Percentiles rank a stretch among this genome's conserved stretches.
Conservation (phyloP, 53 echinoderm and acorn worm species). For the Temnopleurus reevesii region DNA sequence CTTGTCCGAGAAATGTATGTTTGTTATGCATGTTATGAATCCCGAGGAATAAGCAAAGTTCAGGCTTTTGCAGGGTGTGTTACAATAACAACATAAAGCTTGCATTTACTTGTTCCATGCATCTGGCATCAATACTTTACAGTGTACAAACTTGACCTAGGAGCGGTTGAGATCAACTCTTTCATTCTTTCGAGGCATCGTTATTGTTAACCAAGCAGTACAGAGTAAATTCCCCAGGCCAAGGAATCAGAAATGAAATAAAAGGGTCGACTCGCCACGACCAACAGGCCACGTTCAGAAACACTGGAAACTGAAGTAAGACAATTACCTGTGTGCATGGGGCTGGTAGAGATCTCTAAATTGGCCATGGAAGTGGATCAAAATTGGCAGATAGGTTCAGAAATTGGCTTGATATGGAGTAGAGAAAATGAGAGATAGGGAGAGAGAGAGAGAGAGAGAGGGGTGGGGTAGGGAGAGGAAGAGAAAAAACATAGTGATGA, state of each 20-base stretch:
- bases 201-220: slow-evolving; percentile 14
- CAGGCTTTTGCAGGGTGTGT: not conserved
- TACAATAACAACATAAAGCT: too few species aligned
- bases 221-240: not conserved
- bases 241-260: not conserved
- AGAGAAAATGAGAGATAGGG: not conserved
- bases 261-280: not conserved
- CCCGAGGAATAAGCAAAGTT: not conserved
- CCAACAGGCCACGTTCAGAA: not conserved
- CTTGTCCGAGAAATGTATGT: not conserved
- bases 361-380: slow-evolving; percentile 6
- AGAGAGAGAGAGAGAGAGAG: not conserved
- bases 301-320: not conserved
- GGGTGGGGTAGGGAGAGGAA: not conserved
- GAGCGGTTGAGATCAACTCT: too few species aligned
- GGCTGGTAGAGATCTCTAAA: slow-evolving; percentile 13
- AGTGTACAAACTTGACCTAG: too few species aligned
- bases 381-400: slow-evolving; percentile 36
- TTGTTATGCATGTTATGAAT: not conserved
- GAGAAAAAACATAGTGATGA: not conserved
- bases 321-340: not conserved
- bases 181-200: too few species aligned
- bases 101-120: too few species aligned
- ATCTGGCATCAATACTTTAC: too few species aligned
- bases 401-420: slow-evolving; percentile 2